Conservation (phyloP, 2,797 vertebrate species). For the Ptychobarbus kaznakovi region DNA sequence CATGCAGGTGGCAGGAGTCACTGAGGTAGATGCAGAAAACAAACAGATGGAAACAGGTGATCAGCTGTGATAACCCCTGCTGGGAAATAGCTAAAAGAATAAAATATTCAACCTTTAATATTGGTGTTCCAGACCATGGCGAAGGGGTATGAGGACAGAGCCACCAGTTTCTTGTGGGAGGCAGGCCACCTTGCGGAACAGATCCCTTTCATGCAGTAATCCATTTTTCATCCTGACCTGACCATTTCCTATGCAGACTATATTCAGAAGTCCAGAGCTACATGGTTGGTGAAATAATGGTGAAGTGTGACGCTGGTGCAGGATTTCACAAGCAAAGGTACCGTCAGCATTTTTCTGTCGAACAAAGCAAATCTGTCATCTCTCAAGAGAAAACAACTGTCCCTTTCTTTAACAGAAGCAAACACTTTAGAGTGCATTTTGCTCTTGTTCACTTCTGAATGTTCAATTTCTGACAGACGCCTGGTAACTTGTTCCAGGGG, state of each 20-base stretch:
- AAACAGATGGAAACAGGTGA: not conserved
- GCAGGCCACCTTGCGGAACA: slow-evolving; percentile 50
- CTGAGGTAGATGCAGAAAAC: not conserved
- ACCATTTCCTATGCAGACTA: slow-evolving; percentile 24
- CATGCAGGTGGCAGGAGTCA: not conserved
- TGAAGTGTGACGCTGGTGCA: not conserved
- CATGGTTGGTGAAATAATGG: not conserved
- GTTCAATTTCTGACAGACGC: no score
- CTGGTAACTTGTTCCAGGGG: no score
- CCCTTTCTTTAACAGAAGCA: no score
- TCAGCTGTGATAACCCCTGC: not conserved
- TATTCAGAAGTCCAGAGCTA: slow-evolving; percentile 11
- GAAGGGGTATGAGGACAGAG: slow-evolving; percentile 51
- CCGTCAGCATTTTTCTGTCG: no score
- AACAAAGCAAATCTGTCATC: no score
- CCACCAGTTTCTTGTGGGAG: slow-evolving; percentile 53
- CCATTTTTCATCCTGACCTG: slow-evolving; percentile 44
- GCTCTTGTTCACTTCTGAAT: no score
- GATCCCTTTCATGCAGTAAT: slow-evolving; percentile 40
- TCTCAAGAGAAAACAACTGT: no score
- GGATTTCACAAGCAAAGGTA: not conserved
- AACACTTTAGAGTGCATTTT: no score
- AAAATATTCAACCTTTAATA: slow-evolving; percentile 19
- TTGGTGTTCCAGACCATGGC: slow-evolving; percentile 49
- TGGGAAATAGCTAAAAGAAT: slow-evolving; percentile 1